phyloP scores from a whole-genome alignment of 2,888 invertebrate genomes.

The Brachyptera putata region DNA sequence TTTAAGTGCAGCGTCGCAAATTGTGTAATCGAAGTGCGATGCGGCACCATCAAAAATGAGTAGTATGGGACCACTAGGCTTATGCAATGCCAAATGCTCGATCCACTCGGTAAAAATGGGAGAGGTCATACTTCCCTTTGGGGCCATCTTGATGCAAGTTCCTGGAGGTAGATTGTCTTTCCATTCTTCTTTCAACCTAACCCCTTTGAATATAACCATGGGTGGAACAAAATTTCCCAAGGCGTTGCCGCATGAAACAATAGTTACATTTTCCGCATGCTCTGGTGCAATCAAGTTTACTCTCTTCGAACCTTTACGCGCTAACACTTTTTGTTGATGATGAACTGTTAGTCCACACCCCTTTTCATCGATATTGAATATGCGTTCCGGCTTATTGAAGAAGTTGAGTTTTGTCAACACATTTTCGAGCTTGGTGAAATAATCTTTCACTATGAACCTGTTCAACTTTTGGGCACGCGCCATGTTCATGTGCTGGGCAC shows the following conservation, averaged over 20 bases:
- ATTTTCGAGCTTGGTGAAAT: slow-evolving; percentile 36
- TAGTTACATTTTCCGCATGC: slow-evolving; percentile 28
- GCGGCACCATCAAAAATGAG: slow-evolving; percentile 40
- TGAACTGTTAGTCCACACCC: slow-evolving; percentile 24
- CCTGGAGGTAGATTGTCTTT: slow-evolving; percentile 36
- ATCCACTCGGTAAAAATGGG: slow-evolving; percentile 35
- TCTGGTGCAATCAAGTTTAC: slow-evolving; percentile 23
- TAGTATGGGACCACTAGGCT: slow-evolving; percentile 33
- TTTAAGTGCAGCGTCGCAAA: slow-evolving; percentile 39
- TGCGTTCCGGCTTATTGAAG: slow-evolving; percentile 34
- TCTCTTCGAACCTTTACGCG: slow-evolving; percentile 23
- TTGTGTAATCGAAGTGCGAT: slow-evolving; percentile 38
- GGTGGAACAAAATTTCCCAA: slow-evolving; percentile 18
- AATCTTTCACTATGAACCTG: slow-evolving; percentile 35
- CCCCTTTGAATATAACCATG: slow-evolving; percentile 23
- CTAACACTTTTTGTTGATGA: slow-evolving; percentile 23
- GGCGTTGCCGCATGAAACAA: slow-evolving; percentile 23
- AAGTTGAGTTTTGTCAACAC: slow-evolving; percentile 34
- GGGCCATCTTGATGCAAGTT: slow-evolving; percentile 34
- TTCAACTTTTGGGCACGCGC: slow-evolving; percentile 38
- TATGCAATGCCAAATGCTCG: slow-evolving; percentile 37
- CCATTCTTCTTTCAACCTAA: slow-evolving; percentile 15
- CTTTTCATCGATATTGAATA: slow-evolving; percentile 37
- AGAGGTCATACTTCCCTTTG: slow-evolving; percentile 39
- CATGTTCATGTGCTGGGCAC: slow-evolving; percentile 37